Evolutionary conservation across 2,888 invertebrate species (phyloP).

Genomic region (Lasioglossum oenotherae): DNA sequence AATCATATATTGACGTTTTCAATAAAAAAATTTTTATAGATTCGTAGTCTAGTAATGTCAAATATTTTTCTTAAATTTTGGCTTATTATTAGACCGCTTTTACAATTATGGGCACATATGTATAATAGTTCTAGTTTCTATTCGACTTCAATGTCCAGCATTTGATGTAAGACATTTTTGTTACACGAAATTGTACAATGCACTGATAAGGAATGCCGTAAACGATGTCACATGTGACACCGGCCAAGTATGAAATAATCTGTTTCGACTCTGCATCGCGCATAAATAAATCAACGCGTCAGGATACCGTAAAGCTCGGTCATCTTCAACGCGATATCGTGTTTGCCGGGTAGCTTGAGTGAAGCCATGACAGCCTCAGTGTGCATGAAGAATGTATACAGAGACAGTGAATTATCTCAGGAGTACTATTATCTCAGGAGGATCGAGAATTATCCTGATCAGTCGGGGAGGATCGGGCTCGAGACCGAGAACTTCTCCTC

Average conservation of each 20-base stretch:
- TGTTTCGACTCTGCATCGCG: background rate
- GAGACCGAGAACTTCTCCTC: slow-evolving; percentile 35
- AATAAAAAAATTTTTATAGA: too few species aligned
- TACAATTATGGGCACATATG: too few species aligned
- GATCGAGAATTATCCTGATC: slow-evolving; percentile 9
- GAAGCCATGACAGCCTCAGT: background rate
- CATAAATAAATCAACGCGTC: background rate
- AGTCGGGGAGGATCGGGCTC: slow-evolving; percentile 6
- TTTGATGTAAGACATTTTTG: background rate
- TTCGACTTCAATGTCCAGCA: too few species aligned
- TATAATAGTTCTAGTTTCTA: too few species aligned
- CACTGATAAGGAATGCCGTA: background rate
- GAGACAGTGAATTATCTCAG: background rate
- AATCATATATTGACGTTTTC: too few species aligned
- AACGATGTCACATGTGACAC: background rate
- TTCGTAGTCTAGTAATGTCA: too few species aligned
- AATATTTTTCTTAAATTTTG: too few species aligned
- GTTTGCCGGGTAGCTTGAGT: background rate
- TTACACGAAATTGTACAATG: background rate
- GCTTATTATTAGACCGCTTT: too few species aligned
- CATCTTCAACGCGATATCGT: background rate
- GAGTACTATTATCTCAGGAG: slow-evolving; percentile 10
- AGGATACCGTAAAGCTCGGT: background rate
- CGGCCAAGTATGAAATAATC: background rate
- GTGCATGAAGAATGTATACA: background rate